Conservation (phyloP, 2,888 invertebrate genomes). For the Dendrolimus pini region DNA sequence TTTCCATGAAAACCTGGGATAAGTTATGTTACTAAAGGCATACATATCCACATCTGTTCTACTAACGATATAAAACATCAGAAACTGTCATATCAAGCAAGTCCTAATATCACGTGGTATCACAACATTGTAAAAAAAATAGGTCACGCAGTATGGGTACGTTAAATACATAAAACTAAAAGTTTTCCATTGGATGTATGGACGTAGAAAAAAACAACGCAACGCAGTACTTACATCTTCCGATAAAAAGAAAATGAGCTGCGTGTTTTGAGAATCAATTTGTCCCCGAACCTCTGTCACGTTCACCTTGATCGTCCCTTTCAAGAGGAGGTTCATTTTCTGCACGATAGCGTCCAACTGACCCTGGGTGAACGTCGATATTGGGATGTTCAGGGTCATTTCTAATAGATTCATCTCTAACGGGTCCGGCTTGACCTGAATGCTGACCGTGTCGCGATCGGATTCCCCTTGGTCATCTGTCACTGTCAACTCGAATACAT, state of each 20-base stretch:
- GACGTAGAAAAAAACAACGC: neutral
- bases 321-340: slow-evolving; percentile 86
- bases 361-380: slow-evolving; percentile 66
- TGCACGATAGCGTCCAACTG: slow-evolving; percentile 87
- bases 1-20: no score
- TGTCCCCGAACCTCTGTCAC: slow-evolving; percentile 76
- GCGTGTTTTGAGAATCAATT: slow-evolving; percentile 77
- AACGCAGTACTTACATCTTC: slow-evolving; percentile 57
- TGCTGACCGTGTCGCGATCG: slow-evolving; percentile 87
- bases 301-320: slow-evolving; percentile 82
- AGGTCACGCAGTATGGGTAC: neutral
- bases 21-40: no score
- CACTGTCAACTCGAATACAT: slow-evolving; percentile 92
- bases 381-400: slow-evolving; percentile 86
- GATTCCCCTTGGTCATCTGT: slow-evolving; percentile 92
- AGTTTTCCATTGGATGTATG: neutral
- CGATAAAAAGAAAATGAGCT: slow-evolving; percentile 82
- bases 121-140: no score
- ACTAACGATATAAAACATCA: no score
- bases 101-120: no score
- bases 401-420: slow-evolving; percentile 86
- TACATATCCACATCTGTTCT: no score
- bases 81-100: no score
- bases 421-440: slow-evolving; percentile 87
- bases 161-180: neutral